These are phyloP conservation scores for Enteromius trimaculatus DNA, from an alignment of 2,797 vertebrate species.

Conservation along the genomic window DNA sequence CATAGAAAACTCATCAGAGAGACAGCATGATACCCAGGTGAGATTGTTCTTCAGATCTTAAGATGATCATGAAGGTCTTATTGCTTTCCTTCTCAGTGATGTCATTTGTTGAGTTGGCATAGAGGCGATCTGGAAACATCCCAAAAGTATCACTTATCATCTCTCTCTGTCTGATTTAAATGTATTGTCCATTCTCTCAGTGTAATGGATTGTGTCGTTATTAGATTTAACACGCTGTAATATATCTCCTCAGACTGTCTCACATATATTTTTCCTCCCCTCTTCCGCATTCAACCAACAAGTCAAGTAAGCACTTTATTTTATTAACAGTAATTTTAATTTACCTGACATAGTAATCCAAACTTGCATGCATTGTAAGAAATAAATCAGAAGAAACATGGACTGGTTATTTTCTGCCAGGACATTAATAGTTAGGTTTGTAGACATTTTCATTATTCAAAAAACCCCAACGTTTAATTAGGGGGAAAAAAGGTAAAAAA, in stretches of 20 bases:
- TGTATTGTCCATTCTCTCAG: not conserved
- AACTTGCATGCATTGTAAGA: not conserved
- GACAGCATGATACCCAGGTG: slow-evolving; percentile 49
- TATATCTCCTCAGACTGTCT: not conserved
- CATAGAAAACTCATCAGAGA: slow-evolving; percentile 32
- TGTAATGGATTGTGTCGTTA: slow-evolving; percentile 23
- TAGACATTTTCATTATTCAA: not conserved
- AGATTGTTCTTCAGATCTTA: slow-evolving; percentile 65
- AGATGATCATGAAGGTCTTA: slow-evolving; percentile 71
- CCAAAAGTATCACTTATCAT: slow-evolving; percentile 62
- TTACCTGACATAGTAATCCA: not conserved
- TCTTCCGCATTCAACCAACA: not conserved
- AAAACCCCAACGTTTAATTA: not conserved
- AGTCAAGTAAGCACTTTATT: not conserved
- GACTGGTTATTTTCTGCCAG: not conserved
- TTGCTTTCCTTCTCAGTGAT: slow-evolving; percentile 70
- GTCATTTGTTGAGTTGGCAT: slow-evolving; percentile 73
- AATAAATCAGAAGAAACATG: not conserved
- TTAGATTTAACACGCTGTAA: slow-evolving; percentile 1
- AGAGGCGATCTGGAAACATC: slow-evolving; percentile 58
- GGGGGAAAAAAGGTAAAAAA: no score
- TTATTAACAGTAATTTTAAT: not conserved
- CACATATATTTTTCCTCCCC: not conserved
- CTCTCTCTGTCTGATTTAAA: not conserved
- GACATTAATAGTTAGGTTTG: not conserved